phyloP scores from a whole-genome alignment of 1,140 invertebrate species.

The Drosophila busckii region DNA sequence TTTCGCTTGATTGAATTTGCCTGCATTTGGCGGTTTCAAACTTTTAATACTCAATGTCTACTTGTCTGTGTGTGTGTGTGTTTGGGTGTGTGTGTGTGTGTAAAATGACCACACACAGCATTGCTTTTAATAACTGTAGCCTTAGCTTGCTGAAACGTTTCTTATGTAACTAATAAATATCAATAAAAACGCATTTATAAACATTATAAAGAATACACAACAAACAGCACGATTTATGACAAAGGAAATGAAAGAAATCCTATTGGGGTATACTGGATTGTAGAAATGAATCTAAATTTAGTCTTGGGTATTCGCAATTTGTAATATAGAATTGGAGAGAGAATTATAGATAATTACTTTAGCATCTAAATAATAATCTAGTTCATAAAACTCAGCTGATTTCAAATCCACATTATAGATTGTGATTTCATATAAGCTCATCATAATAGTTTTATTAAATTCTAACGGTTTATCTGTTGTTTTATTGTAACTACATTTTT shows the following conservation, averaged over 20 bases:
- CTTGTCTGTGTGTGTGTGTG: background rate
- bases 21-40: slow-evolving; percentile 37
- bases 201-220: slow-evolving; percentile 44
- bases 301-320: too few species aligned
- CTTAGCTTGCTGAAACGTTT: slow-evolving; percentile 29
- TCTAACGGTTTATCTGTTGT: too few species aligned
- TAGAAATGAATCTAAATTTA: too few species aligned
- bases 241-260: slow-evolving; percentile 46
- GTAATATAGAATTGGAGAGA: too few species aligned
- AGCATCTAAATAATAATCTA: too few species aligned
- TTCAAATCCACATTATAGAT: too few species aligned
- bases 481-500: too few species aligned
- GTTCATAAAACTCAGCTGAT: too few species aligned
- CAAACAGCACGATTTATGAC: slow-evolving; percentile 57
- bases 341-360: too few species aligned
- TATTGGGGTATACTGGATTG: background rate
- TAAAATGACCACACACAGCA: slow-evolving; percentile 38
- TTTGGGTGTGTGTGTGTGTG: background rate
- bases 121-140: background rate
- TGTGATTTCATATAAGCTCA: too few species aligned
- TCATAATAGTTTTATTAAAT: too few species aligned
- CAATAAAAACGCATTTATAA: slow-evolving; percentile 40
- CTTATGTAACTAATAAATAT: slow-evolving; percentile 33
- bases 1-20: slow-evolving; percentile 69
- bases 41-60: background rate